These are phyloP conservation scores for Tenodera sinensis DNA, from an alignment of 2,888 invertebrate genomes.

Conservation along the genomic window DNA sequence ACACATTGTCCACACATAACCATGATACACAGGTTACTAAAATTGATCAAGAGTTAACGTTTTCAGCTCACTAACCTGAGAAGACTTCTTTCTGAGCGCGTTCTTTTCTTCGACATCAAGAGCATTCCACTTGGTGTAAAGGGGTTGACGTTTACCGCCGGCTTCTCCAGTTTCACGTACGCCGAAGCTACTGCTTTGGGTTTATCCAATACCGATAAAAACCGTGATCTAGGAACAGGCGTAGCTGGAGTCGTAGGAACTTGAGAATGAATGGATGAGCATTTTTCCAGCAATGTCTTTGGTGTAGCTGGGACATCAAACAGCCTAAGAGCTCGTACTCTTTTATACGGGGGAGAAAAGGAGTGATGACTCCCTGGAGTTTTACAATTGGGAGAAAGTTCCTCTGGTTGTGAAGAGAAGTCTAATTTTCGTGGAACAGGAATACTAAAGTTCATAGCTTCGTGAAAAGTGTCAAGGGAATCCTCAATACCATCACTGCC, in stretches of 20 bases:
- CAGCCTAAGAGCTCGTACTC: constrained; percentile 59
- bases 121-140: constrained; percentile 64
- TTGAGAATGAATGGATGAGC: constrained; percentile 44
- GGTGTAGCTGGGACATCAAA: constrained; percentile 85
- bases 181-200: constrained; percentile 46
- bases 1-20: too few relatives aligned
- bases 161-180: constrained; percentile 44
- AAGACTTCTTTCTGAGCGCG: constrained; percentile 50
- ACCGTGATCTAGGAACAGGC: not conserved
- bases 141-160: constrained; percentile 77
- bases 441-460: constrained; percentile 13
- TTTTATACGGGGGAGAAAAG: constrained; percentile 54
- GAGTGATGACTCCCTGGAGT: not conserved
- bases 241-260: constrained; percentile 4
- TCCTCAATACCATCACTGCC: constrained; percentile 22
- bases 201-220: constrained; percentile 36
- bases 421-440: constrained; percentile 18
- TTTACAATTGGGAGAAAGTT: not conserved
- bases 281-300: constrained; percentile 71
- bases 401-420: not conserved
- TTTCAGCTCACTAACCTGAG: constrained; percentile 30
- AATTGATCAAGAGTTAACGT: too few relatives aligned
- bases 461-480: constrained; percentile 18
- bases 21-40: too few relatives aligned
- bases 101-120: constrained; percentile 64